Conservation (phyloP, 1,140 invertebrate species). For the Probaryconus sp. region DNA sequence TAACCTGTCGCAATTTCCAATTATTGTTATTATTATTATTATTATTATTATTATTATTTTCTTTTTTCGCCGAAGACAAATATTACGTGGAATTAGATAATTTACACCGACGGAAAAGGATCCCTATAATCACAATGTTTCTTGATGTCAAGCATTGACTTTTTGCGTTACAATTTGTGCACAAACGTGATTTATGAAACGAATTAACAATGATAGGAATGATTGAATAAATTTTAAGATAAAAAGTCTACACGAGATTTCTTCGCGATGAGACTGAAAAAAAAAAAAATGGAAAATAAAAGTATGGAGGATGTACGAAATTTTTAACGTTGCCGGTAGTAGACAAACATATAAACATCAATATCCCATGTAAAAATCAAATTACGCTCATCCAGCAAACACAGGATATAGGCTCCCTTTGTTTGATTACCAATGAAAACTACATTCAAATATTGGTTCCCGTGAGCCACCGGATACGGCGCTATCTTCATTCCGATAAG, state of each 20-base stretch:
- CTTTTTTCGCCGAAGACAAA: too few relatives aligned
- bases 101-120: too few relatives aligned
- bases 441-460: slow-evolving; percentile 69
- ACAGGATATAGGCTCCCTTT: slow-evolving; percentile 64
- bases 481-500: slow-evolving; percentile 66
- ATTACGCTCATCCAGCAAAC: slow-evolving; percentile 66
- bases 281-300: slow-evolving; percentile 1
- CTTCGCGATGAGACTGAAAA: slow-evolving; percentile 9
- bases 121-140: too few relatives aligned
- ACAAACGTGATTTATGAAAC: too few relatives aligned
- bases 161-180: too few relatives aligned
- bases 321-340: slow-evolving; percentile 41
- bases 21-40: too few relatives aligned
- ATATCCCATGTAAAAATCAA: slow-evolving; percentile 66
- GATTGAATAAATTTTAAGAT: too few relatives aligned
- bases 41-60: too few relatives aligned
- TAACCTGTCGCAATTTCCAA: slow-evolving; percentile 26
- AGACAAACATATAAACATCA: slow-evolving; percentile 57
- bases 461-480: slow-evolving; percentile 60
- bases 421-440: slow-evolving; percentile 66
- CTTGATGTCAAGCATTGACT: too few relatives aligned
- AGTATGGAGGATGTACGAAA: slow-evolving; percentile 2
- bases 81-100: too few relatives aligned
- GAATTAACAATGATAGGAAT: too few relatives aligned
- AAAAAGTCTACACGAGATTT: too few relatives aligned